Evolutionary conservation across 2,797 vertebrate species (phyloP), one percentile per base, ranked within the genome.

Genomic region (Sebastes vulpes): DNA sequence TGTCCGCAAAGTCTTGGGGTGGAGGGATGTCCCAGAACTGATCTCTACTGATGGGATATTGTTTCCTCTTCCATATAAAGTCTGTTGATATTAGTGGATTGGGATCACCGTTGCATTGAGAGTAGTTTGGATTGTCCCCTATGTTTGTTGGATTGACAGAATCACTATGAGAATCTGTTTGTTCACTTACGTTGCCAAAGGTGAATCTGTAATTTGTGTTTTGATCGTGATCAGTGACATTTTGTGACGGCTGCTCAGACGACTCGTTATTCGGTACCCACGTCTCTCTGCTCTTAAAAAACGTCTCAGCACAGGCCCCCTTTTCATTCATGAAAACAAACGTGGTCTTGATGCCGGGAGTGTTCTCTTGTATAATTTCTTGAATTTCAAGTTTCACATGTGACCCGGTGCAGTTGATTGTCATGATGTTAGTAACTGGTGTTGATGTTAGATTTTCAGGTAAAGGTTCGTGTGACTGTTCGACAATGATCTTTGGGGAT

Each of bases 381-480:
- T 93, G 95, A 65, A 97, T 94, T 94, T 97, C 95, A 48, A 97
- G 75, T 70, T 95, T 96, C 9, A 97, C 23, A 3, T 87, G 82
- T 21, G 96, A 93, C 21, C 79, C 79, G 0, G 72, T 60, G 5
- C 77, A 93, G 89, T 95, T 95, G 7, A 97, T 77, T 52, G 95
- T 95, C 65, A 96, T 94, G 65, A 91, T 80, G 48, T 89, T 94
- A 23, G 95, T 89, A 74, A 94, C 86, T n/a, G 91, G 91, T 25
- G 68, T 14, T 21, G 84, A 26, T 35, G 60, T 3, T 0, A 18
- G 48, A 35, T 94, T 75, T 74, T 64, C 60, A 35, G 72, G 78
- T n/a, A 88, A 75, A 20, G 90, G 67, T 42, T 90, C 81, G 3
- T 84, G 85, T 1, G 85, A 89, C n/a, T 88, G 89, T 75, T 94